Conservation (phyloP, 1,140 invertebrate species). For the Polypedilum pembai region DNA sequence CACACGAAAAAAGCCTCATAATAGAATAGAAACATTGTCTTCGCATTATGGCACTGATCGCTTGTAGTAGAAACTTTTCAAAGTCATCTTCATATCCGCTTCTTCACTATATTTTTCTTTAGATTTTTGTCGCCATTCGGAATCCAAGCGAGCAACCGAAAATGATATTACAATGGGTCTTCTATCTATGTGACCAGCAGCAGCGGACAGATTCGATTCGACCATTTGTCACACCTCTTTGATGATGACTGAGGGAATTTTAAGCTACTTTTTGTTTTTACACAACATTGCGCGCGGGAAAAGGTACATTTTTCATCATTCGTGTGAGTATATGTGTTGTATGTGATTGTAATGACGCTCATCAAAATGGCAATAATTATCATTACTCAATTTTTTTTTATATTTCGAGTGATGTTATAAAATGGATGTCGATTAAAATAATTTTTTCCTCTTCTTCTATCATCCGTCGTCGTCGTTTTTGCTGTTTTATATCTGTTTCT, state of each 20-base stretch:
- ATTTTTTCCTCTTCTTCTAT: background rate
- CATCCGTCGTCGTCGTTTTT: background rate
- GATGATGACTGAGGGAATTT: constrained; percentile 11
- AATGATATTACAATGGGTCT: constrained; percentile 11
- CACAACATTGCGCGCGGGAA: background rate
- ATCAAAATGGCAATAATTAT: no score
- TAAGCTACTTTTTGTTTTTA: constrained; percentile 15
- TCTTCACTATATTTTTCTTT: background rate
- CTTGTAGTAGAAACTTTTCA: constrained; percentile 19
- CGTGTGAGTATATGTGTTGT: no score
- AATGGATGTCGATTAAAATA: constrained; percentile 5
- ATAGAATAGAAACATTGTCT: constrained; percentile 1
- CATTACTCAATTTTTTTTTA: no score
- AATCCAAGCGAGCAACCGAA: background rate
- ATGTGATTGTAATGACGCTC: no score
- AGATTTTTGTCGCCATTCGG: background rate
- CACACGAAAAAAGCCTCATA: background rate
- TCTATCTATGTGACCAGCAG: background rate
- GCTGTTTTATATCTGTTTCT: background rate
- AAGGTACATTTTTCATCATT: no score
- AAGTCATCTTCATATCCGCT: constrained; percentile 27
- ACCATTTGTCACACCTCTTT: constrained; percentile 12
- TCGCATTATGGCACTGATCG: constrained; percentile 12
- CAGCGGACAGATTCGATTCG: background rate
- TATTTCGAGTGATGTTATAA: background rate